Base-by-base conservation (phyloP, 1,140 invertebrate species). In the Achatina immaculata region DNA sequence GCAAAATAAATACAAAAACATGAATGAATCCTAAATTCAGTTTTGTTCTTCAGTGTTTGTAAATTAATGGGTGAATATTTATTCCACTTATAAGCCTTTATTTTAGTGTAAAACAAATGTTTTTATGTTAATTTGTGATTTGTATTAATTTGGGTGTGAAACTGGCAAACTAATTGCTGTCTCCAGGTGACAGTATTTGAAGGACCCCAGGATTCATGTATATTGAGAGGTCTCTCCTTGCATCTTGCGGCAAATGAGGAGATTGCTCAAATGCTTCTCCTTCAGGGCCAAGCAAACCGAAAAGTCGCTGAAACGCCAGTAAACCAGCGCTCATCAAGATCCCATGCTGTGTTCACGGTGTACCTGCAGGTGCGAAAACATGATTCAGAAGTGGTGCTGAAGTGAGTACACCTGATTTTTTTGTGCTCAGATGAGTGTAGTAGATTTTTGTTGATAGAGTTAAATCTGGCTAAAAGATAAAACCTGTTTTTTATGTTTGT, bases 261-360 rank as follows among this genome's bases (percentile, higher is more conserved):
- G 78, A 93, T 94, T 82, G 94, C 94, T 9, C 92, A 94, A 76
- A 92, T 93, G 82, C 88, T 94, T 3, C 88, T 94, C 9, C 92
- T 93, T 82, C 85, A 93, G 21, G 55, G 94, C 79, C 93, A 94
- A 86, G 92, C 92, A 11, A 94, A 94, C 84, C 93, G 94, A 82
- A 93, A 92, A 36, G 93, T 93, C 48, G 93, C 93, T 1, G 94
- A 94, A 81, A 91, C 91, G 66, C 82, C 83, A 16, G 85, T 88
- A 58, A 87, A 89, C 74, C 85, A 86, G 78, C 81, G 87, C 51
- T 95, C 94, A 11, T 94, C 94, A 3, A 90, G 94, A 83, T 94
- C 94, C 0, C 94, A 95, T 86, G 94, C 94, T 81, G 93, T 95
- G 58, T 94, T 94, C 86, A 94, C 94, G 0, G 92, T 94, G 55